Evolutionary conservation across 1,140 invertebrate genomes (phyloP).

Genomic region (Cotesia chilonis): DNA sequence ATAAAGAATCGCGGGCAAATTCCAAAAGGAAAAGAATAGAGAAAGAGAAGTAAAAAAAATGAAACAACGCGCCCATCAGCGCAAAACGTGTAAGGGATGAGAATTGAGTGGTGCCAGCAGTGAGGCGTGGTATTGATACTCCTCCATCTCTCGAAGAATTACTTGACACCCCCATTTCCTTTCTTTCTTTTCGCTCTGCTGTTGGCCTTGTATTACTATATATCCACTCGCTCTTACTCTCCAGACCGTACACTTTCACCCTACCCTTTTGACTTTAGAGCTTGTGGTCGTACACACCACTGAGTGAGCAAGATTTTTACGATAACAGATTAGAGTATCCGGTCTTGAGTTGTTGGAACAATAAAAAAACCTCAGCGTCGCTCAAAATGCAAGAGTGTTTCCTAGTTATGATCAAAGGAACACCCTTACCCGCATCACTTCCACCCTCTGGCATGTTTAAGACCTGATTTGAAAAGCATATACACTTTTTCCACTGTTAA

Average conservation of each 20-base stretch:
- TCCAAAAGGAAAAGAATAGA: not conserved
- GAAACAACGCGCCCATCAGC: not conserved
- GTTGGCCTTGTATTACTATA: not conserved
- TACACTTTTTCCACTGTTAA: too few species aligned
- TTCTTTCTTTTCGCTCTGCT: constrained; percentile 34
- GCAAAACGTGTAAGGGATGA: constrained; percentile 2
- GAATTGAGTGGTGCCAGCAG: constrained; percentile 45
- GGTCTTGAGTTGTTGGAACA: constrained; percentile 1
- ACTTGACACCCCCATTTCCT: constrained; percentile 40
- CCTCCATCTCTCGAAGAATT: constrained; percentile 50
- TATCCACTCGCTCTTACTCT: not conserved
- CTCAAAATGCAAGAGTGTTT: not conserved
- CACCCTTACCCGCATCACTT: not conserved
- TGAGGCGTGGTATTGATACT: constrained; percentile 58
- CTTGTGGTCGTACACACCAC: constrained; percentile 37
- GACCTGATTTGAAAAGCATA: too few species aligned
- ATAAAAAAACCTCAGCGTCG: constrained; percentile 8
- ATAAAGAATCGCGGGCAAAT: not conserved
- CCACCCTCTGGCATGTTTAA: not conserved
- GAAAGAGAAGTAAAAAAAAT: constrained; percentile 16
- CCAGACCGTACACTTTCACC: constrained; percentile 9
- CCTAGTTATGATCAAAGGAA: not conserved
- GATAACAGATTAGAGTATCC: constrained; percentile 48
- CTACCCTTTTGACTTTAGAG: constrained; percentile 34
- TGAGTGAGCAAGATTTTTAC: constrained; percentile 52